These are phyloP conservation scores for Cinclus cinclus DNA, from an alignment of 2,113 vertebrate genomes.

Conservation along the genomic window DNA sequence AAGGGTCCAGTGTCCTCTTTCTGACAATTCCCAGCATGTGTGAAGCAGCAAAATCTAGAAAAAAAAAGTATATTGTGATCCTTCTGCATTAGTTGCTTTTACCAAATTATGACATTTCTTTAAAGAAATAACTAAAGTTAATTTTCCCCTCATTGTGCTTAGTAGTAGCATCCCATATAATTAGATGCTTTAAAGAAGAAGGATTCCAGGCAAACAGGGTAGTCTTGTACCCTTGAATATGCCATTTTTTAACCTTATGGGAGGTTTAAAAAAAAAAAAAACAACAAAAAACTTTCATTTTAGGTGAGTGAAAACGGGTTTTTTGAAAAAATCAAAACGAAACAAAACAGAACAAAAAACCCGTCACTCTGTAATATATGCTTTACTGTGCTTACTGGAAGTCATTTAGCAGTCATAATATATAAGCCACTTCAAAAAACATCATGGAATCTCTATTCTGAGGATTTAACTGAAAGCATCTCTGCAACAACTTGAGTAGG, in stretches of 20 bases:
- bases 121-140: not conserved
- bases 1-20: not conserved
- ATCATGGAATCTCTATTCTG: not conserved
- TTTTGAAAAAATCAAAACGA: not conserved
- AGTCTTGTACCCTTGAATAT: not conserved
- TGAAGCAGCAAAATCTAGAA: not conserved
- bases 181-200: not conserved
- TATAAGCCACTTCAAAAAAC: not conserved
- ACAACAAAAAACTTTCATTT: not conserved
- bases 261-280: not conserved
- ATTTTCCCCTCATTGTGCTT: not conserved
- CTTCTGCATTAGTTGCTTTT: not conserved
- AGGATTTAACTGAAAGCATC: not conserved
- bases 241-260: not conserved
- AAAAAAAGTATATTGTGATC: not conserved
- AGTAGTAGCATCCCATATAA: not conserved
- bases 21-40: fast-evolving
- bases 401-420: not conserved
- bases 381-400: not conserved
- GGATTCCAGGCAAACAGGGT: not conserved
- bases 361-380: not conserved
- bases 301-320: not conserved
- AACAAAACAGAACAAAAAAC: not conserved
- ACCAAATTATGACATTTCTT: not conserved
- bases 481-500: not conserved